These are phyloP conservation scores for Eremophila alpestris DNA, from an alignment of 2,797 vertebrate species.

Conservation along the genomic window DNA sequence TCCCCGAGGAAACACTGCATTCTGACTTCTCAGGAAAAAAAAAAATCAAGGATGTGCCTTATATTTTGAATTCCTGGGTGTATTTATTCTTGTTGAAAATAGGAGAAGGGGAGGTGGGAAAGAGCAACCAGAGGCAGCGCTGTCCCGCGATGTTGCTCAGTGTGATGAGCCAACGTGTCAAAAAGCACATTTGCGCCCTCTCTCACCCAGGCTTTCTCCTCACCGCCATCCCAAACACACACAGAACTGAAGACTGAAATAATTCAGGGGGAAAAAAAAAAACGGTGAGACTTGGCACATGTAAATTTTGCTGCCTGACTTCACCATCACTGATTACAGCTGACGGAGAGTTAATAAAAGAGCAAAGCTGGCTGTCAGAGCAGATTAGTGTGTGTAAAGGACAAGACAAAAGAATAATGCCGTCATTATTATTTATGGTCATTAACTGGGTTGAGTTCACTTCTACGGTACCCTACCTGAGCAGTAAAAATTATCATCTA, in stretches of 20 bases:
- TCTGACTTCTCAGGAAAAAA: not conserved
- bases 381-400: slow-evolving; percentile 88
- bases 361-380: slow-evolving; percentile 94
- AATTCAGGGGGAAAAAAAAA: not conserved
- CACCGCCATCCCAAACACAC: not conserved
- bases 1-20: not conserved
- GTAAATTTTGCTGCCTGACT: slow-evolving; percentile 91
- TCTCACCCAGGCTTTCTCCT: not conserved
- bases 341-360: slow-evolving; percentile 94
- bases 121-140: not conserved
- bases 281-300: slow-evolving; percentile 85
- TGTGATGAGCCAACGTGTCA: not conserved
- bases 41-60: not conserved
- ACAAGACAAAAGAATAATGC: slow-evolving; percentile 90
- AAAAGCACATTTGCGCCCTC: not conserved
- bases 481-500: slow-evolving; percentile 53
- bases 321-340: slow-evolving; percentile 91
- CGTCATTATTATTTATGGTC: slow-evolving; percentile 87
- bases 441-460: slow-evolving; percentile 87
- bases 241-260: slow-evolving; percentile 26
- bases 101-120: not conserved
- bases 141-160: not conserved
- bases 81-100: not conserved
- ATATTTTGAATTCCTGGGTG: not conserved
- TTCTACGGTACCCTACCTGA: slow-evolving; percentile 84